phyloP scores from a whole-genome alignment of 2,888 invertebrate species.

The Charanyca ferruginea region DNA sequence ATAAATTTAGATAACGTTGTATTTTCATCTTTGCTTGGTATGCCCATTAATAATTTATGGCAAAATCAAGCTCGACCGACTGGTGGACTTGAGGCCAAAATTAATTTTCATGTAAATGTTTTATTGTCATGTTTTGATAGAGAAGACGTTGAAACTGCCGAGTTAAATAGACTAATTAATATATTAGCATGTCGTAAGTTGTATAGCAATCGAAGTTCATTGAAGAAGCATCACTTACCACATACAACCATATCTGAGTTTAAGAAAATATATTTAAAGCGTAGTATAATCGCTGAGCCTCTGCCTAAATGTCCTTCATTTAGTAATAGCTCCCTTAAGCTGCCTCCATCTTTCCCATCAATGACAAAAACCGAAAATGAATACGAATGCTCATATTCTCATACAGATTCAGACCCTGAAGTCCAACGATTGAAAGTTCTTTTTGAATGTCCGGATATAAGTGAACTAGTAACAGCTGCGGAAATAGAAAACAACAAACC shows the following conservation, averaged over 20 bases:
- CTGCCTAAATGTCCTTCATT: conserved; percentile 71
- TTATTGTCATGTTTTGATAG: conserved; percentile 84
- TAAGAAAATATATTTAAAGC: conserved; percentile 84
- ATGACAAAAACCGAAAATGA: conserved; percentile 74
- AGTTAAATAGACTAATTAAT: conserved; percentile 81
- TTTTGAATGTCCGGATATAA: conserved; percentile 86
- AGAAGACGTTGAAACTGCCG: conserved; percentile 81
- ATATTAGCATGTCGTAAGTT: conserved; percentile 84
- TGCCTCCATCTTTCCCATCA: conserved; percentile 74
- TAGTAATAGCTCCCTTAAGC: conserved; percentile 60
- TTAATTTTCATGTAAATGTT: conserved; percentile 84
- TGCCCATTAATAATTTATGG: conserved; percentile 84
- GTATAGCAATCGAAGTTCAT: conserved; percentile 84
- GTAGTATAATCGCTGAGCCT: conserved; percentile 83
- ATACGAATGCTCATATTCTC: conserved; percentile 55
- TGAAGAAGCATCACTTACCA: conserved; percentile 76
- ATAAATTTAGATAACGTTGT: conserved; percentile 81
- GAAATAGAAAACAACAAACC: conserved; percentile 82
- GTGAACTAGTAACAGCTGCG: conserved; percentile 83
- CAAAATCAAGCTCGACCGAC: conserved; percentile 65
- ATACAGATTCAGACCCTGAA: conserved; percentile 66
- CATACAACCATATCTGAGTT: conserved; percentile 78
- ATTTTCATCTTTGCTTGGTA: conserved; percentile 73
- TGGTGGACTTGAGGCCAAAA: conserved; percentile 80
- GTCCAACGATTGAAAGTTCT: conserved; percentile 73